These are phyloP conservation scores for Liasis olivaceus DNA, from an alignment of 2,797 vertebrate genomes.

Conservation along the genomic window DNA sequence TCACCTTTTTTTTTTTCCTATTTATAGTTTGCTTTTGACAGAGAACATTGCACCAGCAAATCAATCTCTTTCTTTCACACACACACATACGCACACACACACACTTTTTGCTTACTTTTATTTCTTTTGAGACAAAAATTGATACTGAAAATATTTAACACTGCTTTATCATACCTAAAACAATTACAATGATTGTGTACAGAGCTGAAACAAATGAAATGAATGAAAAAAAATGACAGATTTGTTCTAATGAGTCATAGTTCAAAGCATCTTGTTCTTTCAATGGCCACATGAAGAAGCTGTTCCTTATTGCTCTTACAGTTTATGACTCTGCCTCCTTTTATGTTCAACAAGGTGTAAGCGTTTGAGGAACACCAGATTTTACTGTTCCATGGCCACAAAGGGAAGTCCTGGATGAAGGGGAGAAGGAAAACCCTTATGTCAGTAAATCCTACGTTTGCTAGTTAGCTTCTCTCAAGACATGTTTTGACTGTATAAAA, in stretches of 20 bases:
- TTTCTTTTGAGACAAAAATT: background rate
- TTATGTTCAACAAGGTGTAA: constrained; percentile 54
- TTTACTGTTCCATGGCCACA: constrained; percentile 61
- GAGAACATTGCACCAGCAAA: background rate
- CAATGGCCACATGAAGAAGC: background rate
- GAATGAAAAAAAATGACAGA: background rate
- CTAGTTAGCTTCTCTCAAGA: background rate
- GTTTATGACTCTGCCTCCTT: rapidly evolving
- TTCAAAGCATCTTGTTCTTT: background rate
- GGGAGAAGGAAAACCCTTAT: background rate
- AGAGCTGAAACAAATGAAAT: constrained; percentile 3
- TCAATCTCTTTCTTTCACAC: background rate
- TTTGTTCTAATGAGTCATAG: constrained; percentile 34
- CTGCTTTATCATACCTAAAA: background rate
- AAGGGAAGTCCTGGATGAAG: constrained; percentile 38
- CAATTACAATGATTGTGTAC: background rate
- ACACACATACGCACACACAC: background rate
- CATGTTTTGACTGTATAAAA: background rate
- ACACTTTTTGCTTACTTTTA: background rate
- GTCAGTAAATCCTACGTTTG: background rate
- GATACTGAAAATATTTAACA: background rate
- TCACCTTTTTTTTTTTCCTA: background rate
- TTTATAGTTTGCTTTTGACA: background rate
- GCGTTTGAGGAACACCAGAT: constrained; percentile 60
- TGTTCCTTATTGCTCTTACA: constrained; percentile 51